A percentile compares a stretch with the other conserved stretches of the same genome.
phyloP scores from a whole-genome alignment of 2,888 invertebrate species.

The Hecatera dysodea region DNA sequence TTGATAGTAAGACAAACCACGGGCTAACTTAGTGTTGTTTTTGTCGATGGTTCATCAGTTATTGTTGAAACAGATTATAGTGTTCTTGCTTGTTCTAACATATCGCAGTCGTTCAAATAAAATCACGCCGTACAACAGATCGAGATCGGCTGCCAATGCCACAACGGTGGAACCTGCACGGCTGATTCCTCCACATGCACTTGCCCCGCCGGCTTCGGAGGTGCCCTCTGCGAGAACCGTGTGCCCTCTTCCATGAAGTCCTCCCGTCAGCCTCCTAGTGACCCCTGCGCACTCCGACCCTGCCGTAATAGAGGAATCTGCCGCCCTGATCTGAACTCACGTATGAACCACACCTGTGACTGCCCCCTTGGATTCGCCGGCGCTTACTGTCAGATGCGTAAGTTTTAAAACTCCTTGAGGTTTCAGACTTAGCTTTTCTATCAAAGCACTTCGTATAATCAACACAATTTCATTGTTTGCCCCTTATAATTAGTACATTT shows the following conservation, averaged over 20 bases:
- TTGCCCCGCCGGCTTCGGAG: constrained; percentile 87
- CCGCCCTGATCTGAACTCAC: constrained; percentile 81
- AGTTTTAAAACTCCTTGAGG: constrained; percentile 70
- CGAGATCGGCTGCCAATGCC: constrained; percentile 91
- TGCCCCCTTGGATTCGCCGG: constrained; percentile 96
- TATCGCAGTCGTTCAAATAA: background rate
- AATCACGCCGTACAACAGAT: constrained; percentile 13
- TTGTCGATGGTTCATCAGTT: background rate
- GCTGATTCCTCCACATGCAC: constrained; percentile 89
- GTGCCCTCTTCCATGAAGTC: constrained; percentile 71
- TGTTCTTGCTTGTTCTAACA: background rate
- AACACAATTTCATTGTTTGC: background rate
- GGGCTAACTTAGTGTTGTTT: background rate
- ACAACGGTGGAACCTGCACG: constrained; percentile 92
- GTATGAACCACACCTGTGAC: constrained; percentile 93
- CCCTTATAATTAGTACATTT: background rate
- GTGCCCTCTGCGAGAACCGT: constrained; percentile 83
- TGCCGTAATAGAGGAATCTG: constrained; percentile 96
- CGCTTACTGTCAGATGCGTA: constrained; percentile 94
- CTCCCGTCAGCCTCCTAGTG: constrained; percentile 73
- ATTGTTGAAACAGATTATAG: background rate
- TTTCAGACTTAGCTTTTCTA: background rate
- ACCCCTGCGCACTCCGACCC: constrained; percentile 92
- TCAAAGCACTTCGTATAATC: background rate
- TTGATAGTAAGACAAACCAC: no score